Base-by-base conservation (phyloP, 2,797 vertebrate species). In the Salmo trutta region DNA sequence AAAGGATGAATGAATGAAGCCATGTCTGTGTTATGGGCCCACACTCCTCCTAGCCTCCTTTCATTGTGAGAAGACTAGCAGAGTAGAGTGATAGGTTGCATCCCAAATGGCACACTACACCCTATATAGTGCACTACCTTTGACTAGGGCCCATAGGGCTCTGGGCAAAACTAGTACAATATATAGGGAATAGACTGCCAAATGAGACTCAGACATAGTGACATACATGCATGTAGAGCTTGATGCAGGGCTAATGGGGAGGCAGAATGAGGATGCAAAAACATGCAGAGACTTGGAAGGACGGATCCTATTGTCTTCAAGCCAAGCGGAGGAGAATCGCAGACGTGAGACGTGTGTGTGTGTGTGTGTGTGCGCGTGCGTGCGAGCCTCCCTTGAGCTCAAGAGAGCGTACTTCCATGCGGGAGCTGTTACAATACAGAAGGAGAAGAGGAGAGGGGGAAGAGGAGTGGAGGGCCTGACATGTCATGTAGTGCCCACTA, bases 401-500 rank as follows among this genome's bases (percentile, higher is more conserved):
- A 14, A 47, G n/a, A 78, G 14, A 73, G 53, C 27, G 52, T 29
- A 65, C 47, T 59, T 76, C 51, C 65, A 67, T 70, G 71, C 12
- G 8, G 65, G 47, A 53, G 77, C 21, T 54, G 29, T 36, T 73
- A 74, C 81, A 76, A 75, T 3, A 76, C 51, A 47, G 41, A 14
- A 3, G 41, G 10, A 14, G 41, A 47, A 14, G 10, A 47, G 41
- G 36, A 41, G 36, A 41, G 2, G 41, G 10, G 41, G 10, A 12
- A 47, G 41, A 47, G 41, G 41, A 47, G 41, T 76, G 78, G 71
- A 36, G 77, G 71, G 78, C 75, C 71, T 85, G 51, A 33, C 74
- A 72, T 77, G 59, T 75, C 73, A 72, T 77, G 67, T 75, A 79
- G 41, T 47, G 65, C 52, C 59, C 77, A 82, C 29, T 64, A 79